Evolutionary conservation across 1,140 invertebrate species (phyloP).

Genomic region (Conus betulinus): DNA sequence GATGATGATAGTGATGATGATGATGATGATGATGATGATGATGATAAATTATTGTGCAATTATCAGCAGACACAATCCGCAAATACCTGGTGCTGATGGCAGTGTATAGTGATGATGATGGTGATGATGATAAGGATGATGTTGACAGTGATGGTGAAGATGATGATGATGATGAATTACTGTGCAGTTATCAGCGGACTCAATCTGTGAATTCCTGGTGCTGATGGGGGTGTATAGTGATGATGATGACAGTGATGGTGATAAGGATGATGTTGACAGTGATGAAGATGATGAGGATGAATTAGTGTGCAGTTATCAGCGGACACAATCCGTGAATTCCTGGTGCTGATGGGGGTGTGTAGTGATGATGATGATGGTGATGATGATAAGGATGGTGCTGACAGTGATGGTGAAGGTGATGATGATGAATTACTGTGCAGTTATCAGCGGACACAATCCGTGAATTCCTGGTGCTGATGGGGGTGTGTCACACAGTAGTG

Average conservation of each 20-base stretch:
- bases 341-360: background rate
- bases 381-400: background rate
- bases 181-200: conserved; percentile 56
- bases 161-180: background rate
- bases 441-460: conserved; percentile 60
- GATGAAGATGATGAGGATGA: too few species aligned
- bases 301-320: too few species aligned
- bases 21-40: too few species aligned
- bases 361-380: conserved; percentile 5
- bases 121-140: background rate
- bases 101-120: background rate
- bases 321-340: background rate
- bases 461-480: conserved; percentile 85
- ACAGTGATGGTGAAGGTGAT: conserved; percentile 1
- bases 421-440: conserved; percentile 37
- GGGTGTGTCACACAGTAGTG: conserved; percentile 98
- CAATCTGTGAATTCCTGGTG: conserved; percentile 79
- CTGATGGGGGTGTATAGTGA: conserved; percentile 95
- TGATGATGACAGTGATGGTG: background rate
- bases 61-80: too few species aligned
- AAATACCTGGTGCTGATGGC: background rate
- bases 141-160: background rate
- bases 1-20: too few species aligned
- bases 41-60: too few species aligned
- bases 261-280: too few species aligned